Evolutionary conservation across 1,140 invertebrate genomes (phyloP).

Genomic region (Bradysia coprophila): DNA sequence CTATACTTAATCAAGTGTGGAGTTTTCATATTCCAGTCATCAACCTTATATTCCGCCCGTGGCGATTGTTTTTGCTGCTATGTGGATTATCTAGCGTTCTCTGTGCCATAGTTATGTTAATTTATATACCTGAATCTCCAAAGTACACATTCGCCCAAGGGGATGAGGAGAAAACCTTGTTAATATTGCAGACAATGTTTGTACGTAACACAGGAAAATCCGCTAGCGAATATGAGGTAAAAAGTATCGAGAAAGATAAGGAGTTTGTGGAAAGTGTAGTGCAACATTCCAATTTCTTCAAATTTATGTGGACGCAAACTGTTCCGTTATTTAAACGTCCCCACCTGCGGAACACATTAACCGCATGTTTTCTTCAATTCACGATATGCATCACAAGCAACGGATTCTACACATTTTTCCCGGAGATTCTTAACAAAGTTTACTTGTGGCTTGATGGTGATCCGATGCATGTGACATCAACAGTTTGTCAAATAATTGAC

Average conservation of each 20-base stretch:
- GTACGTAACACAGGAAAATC: slow-evolving; percentile 13
- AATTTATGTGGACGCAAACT: slow-evolving; percentile 26
- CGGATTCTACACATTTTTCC: slow-evolving; percentile 32
- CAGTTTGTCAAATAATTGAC: slow-evolving; percentile 11
- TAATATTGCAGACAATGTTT: slow-evolving; percentile 33
- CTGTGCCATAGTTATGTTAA: slow-evolving; percentile 29
- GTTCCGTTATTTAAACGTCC: no score
- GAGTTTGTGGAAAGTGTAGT: not conserved
- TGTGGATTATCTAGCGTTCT: slow-evolving; percentile 40
- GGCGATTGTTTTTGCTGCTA: slow-evolving; percentile 44
- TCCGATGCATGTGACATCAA: slow-evolving; percentile 3
- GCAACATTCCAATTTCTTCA: not conserved
- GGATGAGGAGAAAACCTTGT: slow-evolving; percentile 29
- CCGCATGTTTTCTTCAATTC: slow-evolving; percentile 28
- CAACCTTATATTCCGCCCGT: slow-evolving; percentile 21
- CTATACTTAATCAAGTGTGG: slow-evolving; percentile 37
- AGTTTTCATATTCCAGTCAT: slow-evolving; percentile 24
- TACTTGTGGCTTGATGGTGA: slow-evolving; percentile 12
- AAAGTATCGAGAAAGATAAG: not conserved
- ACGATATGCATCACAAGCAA: slow-evolving; percentile 28
- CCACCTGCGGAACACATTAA: no score
- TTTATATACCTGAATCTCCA: slow-evolving; percentile 48
- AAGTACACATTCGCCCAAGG: slow-evolving; percentile 40
- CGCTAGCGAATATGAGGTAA: not conserved
- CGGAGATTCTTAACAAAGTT: slow-evolving; percentile 28